Conservation (phyloP, 2,113 vertebrate species). For the Tetraodon nigroviridis region DNA sequence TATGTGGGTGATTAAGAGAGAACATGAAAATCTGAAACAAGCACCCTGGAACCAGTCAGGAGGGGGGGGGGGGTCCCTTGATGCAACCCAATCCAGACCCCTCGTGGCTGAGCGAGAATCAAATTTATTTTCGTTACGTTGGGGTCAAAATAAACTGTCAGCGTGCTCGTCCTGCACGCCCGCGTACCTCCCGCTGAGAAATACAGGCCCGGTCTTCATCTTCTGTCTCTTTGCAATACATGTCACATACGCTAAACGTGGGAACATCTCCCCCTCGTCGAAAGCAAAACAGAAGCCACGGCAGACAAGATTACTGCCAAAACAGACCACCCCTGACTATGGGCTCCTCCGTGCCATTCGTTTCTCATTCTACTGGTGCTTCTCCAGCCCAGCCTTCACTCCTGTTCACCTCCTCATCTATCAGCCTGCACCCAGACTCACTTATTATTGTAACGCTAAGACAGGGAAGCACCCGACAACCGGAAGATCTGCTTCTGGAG, state of each 20-base stretch:
- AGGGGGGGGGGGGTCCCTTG: slow-evolving; percentile 19
- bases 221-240: slow-evolving; percentile 3
- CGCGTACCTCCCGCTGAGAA: not conserved
- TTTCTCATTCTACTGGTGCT: slow-evolving; percentile 21
- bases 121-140: slow-evolving; percentile 39
- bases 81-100: slow-evolving; percentile 34
- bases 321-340: slow-evolving; percentile 30
- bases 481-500: slow-evolving; percentile 81
- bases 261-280: slow-evolving; percentile 6
- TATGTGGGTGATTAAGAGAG: slow-evolving; percentile 26
- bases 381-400: slow-evolving; percentile 38
- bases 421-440: slow-evolving; percentile 56
- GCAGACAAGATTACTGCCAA: slow-evolving; percentile 8
- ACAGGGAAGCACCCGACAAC: slow-evolving; percentile 60
- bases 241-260: not conserved
- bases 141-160: slow-evolving; percentile 28
- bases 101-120: slow-evolving; percentile 11
- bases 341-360: slow-evolving; percentile 3
- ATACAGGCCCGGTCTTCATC: not conserved
- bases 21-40: slow-evolving; percentile 19
- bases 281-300: slow-evolving; percentile 29
- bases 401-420: slow-evolving; percentile 54
- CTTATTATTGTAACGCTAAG: slow-evolving; percentile 75
- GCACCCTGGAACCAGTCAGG: not conserved
- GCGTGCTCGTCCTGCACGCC: not conserved